Evolutionary conservation across 2,797 vertebrate species (phyloP), one percentile per base, ranked within the genome.

Genomic region (Crenichthys baileyi): DNA sequence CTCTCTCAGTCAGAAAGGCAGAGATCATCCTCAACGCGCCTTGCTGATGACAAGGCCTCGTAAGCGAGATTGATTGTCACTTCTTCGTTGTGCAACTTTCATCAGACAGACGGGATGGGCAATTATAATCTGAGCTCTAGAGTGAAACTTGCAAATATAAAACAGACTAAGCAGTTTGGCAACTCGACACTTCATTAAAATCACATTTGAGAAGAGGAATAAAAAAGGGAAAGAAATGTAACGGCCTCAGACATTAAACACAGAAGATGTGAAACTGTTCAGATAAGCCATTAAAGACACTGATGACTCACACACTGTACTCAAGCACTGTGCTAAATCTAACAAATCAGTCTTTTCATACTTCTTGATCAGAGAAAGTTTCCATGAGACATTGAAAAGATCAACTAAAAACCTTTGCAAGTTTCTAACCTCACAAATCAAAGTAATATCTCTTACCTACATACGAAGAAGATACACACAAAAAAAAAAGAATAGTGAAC

Each of bases 51-150:
- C 91, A 92, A 89, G 8, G 72, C 77, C 90, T 93, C 83, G 71
- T 92, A 93, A 94, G 88, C 85, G 75, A 91, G 93, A 94, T 92
- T 93, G 93, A 94, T 95, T 89, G 91, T 92, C 91, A 91, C 81
- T 85, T 90, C 58, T 82, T 76, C 55, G 2, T 79, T 20, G 79
- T 78, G 83, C 79, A 83, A 88, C 88, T 92, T 92, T 89, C 79
- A 67, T 83, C 31, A 41, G 0, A 65, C 75, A 48, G 50, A 11
- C 18, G 46, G 80, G 77, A 76, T n/a, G 18, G 67, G 70, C 75
- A 70, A 86, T 83, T 83, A 76, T 72, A 88, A 78, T 63, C 77
- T 76, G 79, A 84, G 76, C 70, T 31, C 70, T 26, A 18, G 67
- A 87, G 65, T 63, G 73, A 85, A 90, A 91, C 76, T 82, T 51